phyloP scores from a whole-genome alignment of 1,140 invertebrate species.

The Bombus confusus region DNA sequence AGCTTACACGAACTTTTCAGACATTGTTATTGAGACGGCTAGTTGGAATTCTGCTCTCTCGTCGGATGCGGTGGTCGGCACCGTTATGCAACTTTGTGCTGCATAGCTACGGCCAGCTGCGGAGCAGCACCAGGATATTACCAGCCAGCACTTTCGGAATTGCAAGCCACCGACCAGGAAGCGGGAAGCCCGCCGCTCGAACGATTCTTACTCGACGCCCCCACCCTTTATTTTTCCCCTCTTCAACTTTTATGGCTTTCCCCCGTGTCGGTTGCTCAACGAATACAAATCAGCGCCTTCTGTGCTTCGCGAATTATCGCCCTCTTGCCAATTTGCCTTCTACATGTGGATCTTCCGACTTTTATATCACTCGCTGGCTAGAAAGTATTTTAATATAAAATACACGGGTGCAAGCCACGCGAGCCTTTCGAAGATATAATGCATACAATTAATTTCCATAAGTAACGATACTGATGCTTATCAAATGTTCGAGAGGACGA shows the following conservation, averaged over 20 bases:
- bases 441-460: no score
- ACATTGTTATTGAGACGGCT: constrained; percentile 58
- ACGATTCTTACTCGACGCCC: background rate
- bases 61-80: background rate
- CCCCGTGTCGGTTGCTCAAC: background rate
- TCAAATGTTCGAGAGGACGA: no score
- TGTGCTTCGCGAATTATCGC: background rate
- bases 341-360: background rate
- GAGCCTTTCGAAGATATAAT: no score
- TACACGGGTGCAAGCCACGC: no score
- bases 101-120: constrained; percentile 19
- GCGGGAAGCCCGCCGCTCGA: background rate
- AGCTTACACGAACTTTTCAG: constrained; percentile 39
- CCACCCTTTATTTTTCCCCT: constrained; percentile 9
- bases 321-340: background rate
- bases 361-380: no score
- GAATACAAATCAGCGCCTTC: background rate
- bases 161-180: constrained; percentile 6
- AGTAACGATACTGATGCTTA: no score
- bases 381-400: background rate
- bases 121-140: constrained; percentile 37
- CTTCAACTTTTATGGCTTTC: background rate
- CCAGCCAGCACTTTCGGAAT: constrained; percentile 43
- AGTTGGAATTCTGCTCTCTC: constrained; percentile 53
- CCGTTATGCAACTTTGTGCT: constrained; percentile 24